A percentile compares a stretch with the other conserved stretches of the same genome.
Conservation (phyloP, 2,888 invertebrate genomes). For the Camponotus fellah region DNA sequence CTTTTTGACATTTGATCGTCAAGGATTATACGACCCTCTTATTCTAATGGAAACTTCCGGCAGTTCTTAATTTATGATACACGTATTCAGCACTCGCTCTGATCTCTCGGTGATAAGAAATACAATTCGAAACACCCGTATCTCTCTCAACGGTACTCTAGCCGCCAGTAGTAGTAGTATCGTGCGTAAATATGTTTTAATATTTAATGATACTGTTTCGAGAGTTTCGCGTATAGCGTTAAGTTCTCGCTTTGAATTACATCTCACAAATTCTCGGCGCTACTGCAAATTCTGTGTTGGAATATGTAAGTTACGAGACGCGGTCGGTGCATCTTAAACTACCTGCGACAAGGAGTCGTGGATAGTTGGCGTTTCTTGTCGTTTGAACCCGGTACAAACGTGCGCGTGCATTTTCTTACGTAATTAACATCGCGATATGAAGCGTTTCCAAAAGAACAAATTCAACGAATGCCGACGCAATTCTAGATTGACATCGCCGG, state of each 20-base stretch:
- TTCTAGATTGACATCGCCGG: neutral
- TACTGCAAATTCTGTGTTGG: slow-evolving; percentile 35
- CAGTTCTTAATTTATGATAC: slow-evolving; percentile 25
- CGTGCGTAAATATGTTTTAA: slow-evolving; percentile 49
- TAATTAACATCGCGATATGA: slow-evolving; percentile 22
- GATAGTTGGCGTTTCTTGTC: slow-evolving; percentile 37
- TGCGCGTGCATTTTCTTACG: slow-evolving; percentile 29
- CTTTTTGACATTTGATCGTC: neutral
- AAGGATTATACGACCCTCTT: neutral
- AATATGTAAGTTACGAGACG: slow-evolving; percentile 50
- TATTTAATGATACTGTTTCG: slow-evolving; percentile 45
- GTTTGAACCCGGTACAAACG: slow-evolving; percentile 30
- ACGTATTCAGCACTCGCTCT: neutral
- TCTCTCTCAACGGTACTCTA: slow-evolving; percentile 19
- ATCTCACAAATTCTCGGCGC: slow-evolving; percentile 37
- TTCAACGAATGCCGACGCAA: slow-evolving; percentile 9
- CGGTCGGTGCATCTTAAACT: slow-evolving; percentile 53
- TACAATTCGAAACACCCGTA: slow-evolving; percentile 34
- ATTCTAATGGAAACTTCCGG: slow-evolving; percentile 11
- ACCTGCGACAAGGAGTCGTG: slow-evolving; percentile 45
- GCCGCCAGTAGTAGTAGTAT: slow-evolving; percentile 8
- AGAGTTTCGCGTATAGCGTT: slow-evolving; percentile 3
- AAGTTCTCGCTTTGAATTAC: slow-evolving; percentile 42
- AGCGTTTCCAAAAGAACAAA: neutral
- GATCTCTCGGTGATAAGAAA: slow-evolving; percentile 43